phyloP scores from a whole-genome alignment of 2,797 vertebrate species.

The Ceyx erithaca region DNA sequence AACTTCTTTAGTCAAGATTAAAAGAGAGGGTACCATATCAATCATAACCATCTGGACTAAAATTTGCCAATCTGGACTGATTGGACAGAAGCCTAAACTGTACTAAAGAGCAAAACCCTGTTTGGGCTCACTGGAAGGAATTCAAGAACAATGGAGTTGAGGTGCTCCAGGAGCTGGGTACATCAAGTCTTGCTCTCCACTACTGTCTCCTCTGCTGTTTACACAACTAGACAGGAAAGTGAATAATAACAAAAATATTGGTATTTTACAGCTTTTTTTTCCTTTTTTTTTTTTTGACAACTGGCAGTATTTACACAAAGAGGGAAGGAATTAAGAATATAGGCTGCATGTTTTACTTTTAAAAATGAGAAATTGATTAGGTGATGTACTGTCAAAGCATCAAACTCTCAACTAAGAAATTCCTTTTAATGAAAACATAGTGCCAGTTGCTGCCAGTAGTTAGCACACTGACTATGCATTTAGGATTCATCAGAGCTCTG shows the following conservation, averaged over 20 bases:
- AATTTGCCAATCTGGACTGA: constrained; percentile 66
- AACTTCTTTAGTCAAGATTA: constrained; percentile 67
- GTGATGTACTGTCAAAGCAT: neutral
- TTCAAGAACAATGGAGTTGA: neutral
- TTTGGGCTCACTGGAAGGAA: constrained; percentile 11
- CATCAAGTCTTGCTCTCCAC: neutral
- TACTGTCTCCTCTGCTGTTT: neutral
- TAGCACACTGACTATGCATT: neutral
- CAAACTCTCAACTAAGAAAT: neutral
- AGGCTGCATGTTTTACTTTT: neutral
- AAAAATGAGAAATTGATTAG: constrained; percentile 34
- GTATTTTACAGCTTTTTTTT: neutral
- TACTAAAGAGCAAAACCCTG: constrained; percentile 32
- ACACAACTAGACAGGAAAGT: neutral
- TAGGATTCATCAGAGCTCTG: neutral
- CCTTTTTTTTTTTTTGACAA: neutral
- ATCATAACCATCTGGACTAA: constrained; percentile 74
- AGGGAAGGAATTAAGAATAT: neutral
- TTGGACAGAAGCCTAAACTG: constrained; percentile 60
- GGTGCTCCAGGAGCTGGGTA: neutral
- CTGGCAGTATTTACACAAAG: neutral
- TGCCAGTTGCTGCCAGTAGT: neutral
- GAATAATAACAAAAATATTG: neutral
- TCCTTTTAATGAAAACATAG: neutral
- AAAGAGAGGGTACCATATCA: constrained; percentile 58